Conservation (phyloP, 2,113 vertebrate species). For the Ammodytes marinus region DNA sequence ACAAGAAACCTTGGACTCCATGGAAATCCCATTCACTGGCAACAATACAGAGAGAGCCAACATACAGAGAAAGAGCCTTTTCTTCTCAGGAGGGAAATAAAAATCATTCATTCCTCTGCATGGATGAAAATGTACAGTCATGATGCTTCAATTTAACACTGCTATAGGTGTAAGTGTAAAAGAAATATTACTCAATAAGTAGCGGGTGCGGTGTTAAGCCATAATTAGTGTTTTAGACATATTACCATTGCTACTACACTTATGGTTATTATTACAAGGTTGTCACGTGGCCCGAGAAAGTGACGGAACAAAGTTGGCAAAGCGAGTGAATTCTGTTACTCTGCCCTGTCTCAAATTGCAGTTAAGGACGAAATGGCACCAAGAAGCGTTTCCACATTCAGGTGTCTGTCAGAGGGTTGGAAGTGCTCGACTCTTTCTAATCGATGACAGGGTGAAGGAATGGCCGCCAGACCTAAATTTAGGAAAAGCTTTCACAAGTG, state of each 20-base stretch:
- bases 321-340: conserved; percentile 26
- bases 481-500: conserved; percentile 58
- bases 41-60: conserved; percentile 44
- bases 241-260: background rate
- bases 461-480: conserved; percentile 53
- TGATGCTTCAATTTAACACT: conserved; percentile 41
- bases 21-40: conserved; percentile 52
- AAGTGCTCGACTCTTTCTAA: conserved; percentile 53
- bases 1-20: conserved; percentile 50
- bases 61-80: conserved; percentile 28
- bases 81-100: conserved; percentile 11
- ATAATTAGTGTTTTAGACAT: conserved; percentile 28
- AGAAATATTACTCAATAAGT: conserved; percentile 12
- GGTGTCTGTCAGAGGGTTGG: conserved; percentile 56
- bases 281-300: conserved; percentile 6
- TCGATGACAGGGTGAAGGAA: conserved; percentile 63
- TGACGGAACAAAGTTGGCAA: conserved; percentile 28
- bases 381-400: conserved; percentile 39
- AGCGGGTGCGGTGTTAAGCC: conserved; percentile 8
- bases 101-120: conserved; percentile 21
- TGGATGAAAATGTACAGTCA: conserved; percentile 43
- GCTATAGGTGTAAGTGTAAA: conserved; percentile 23
- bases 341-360: conserved; percentile 12
- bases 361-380: background rate
- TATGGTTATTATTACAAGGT: conserved; percentile 7